Evolutionary conservation across 2,113 vertebrate species (phyloP), one percentile per base, ranked within the genome.

Genomic region (Gallinago media): DNA sequence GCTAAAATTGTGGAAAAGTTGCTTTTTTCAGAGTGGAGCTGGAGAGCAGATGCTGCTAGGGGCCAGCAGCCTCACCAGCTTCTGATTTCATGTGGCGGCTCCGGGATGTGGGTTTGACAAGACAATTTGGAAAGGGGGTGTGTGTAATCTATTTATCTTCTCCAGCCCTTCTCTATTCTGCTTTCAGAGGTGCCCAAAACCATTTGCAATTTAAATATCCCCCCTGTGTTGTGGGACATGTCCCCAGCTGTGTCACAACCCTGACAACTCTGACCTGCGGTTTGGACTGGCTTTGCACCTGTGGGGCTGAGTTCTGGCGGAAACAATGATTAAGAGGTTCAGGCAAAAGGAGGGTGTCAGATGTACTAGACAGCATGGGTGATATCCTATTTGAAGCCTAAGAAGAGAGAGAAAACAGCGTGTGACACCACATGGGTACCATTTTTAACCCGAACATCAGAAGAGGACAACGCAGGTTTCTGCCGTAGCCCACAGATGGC

Each of bases 201-300:
- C 16, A 17, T n/a, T n/a, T 40, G 11, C 11, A 27, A 15, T 68
- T 72, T n/a, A 31, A 22, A 38, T 15, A 40, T 19, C 23, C 16
- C 11, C 16, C 38, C 26, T 22, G 26, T 2, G 6, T 0, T 8
- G 5, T 3, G 11, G 80, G 58, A 42, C 22, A 1, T 0, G 3
- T 55, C 29, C 36, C 11, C 14, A 25, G 27, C 34, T 27, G 50
- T 34, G 75, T 50, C 16, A 25, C 26, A 56, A 18, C 34, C 42
- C 40, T 18, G 23, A 56, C n/a, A 38, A 0, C 50, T 50, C 73
- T 8, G 59, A 47, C 89, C 63, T 12, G 14, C 0, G 2, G 8
- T 1, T 74, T 17, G 36, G 73, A 13, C 46, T 42, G 81, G 70
- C 32, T 78, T 54, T 56, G 72, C 34, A 32, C 34, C 47, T 14